Evolutionary conservation across 2,888 invertebrate species (phyloP).

Genomic region (Himalopsyche tibetana): DNA sequence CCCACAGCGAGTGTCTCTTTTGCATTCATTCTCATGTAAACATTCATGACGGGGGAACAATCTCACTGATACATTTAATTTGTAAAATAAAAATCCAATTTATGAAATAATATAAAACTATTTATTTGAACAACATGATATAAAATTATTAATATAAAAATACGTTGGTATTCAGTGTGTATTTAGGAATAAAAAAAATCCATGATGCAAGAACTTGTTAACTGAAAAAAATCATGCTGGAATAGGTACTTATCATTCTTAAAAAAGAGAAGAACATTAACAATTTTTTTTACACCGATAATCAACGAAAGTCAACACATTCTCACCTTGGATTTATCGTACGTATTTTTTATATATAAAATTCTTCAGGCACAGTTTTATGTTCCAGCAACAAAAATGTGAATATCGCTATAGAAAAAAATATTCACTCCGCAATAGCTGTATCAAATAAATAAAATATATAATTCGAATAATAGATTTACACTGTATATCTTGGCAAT

Average conservation of each 20-base stretch:
- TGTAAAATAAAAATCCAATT: not conserved
- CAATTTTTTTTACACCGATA: no score
- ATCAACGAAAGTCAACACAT: no score
- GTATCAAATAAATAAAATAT: not conserved
- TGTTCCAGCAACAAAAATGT: not conserved
- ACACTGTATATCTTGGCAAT: no score
- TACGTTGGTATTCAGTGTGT: not conserved
- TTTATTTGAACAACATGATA: not conserved
- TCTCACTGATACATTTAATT: no score
- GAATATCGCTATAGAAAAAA: not conserved
- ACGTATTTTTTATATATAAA: not conserved
- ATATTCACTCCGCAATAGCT: not conserved
- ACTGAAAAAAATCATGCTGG: no score
- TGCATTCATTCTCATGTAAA: not conserved
- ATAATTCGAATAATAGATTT: no score
- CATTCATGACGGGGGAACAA: no score
- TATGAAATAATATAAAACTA: slow-evolving; percentile 32
- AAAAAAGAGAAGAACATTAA: no score
- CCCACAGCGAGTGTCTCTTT: not conserved
- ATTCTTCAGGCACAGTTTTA: not conserved
- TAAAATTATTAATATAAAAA: not conserved
- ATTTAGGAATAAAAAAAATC: not conserved
- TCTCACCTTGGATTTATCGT: not conserved
- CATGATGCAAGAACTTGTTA: no score
- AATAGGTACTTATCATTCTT: no score